Conservation (phyloP, 2,888 invertebrate genomes). For the Diadromus collaris region DNA sequence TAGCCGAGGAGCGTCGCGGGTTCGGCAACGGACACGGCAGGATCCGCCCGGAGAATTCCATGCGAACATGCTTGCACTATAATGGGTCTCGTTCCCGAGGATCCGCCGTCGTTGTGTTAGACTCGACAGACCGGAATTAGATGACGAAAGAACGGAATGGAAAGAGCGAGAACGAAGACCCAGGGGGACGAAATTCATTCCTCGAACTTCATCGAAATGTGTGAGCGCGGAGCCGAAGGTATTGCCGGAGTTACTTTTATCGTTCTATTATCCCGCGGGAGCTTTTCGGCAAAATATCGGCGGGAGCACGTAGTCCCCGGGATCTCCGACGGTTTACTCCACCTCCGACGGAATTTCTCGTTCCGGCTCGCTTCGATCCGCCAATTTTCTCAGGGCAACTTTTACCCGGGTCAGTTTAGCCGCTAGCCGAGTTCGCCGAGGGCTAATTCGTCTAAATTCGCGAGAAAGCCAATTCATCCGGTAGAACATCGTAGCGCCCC, state of each 20-base stretch:
- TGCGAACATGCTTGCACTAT: slow-evolving; percentile 61
- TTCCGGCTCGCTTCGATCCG: slow-evolving; percentile 26
- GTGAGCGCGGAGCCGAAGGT: slow-evolving; percentile 31
- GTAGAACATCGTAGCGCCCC: neutral
- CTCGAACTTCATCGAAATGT: slow-evolving; percentile 39
- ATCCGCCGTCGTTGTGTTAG: slow-evolving; percentile 15
- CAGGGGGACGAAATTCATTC: slow-evolving; percentile 51
- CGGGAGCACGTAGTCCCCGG: slow-evolving; percentile 28
- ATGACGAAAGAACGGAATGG: slow-evolving; percentile 26
- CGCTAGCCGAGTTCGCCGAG: neutral
- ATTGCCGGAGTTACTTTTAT: slow-evolving; percentile 43
- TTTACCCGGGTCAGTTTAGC: neutral
- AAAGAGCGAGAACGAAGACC: slow-evolving; percentile 14
- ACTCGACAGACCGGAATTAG: slow-evolving; percentile 43
- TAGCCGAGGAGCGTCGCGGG: slow-evolving; percentile 27
- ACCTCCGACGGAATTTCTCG: slow-evolving; percentile 12
- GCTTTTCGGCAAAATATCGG: slow-evolving; percentile 45
- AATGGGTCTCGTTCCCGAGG: slow-evolving; percentile 16
- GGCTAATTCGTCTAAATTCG: neutral
- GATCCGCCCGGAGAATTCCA: slow-evolving; percentile 33
- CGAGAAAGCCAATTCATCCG: neutral
- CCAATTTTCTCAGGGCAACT: neutral
- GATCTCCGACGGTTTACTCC: neutral
- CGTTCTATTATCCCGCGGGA: slow-evolving; percentile 46
- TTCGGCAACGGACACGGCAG: slow-evolving; percentile 26